Conservation (phyloP, 2,113 vertebrate species). For the Tichodroma muraria region DNA sequence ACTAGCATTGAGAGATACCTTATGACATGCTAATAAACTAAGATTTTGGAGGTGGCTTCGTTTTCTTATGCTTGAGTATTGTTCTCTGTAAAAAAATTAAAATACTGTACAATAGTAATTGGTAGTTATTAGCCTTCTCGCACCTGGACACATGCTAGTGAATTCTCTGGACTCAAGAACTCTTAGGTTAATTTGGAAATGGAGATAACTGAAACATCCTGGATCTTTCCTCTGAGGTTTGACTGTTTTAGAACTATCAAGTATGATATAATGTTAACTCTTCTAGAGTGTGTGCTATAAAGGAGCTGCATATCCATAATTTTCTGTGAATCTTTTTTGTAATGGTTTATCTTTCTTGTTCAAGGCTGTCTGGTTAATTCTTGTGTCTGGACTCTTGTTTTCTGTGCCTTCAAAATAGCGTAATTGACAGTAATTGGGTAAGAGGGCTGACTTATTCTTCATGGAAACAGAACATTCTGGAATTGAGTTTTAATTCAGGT, state of each 20-base stretch:
- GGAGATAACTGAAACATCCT: background rate
- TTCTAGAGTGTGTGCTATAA: background rate
- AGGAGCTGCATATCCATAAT: background rate
- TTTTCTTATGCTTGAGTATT: background rate
- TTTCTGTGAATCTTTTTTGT: background rate
- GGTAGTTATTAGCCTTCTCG: background rate
- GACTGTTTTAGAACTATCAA: background rate
- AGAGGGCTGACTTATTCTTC: background rate
- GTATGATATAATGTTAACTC: background rate
- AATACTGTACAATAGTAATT: background rate
- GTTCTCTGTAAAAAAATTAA: background rate
- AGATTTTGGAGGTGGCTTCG: background rate
- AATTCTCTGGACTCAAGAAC: background rate
- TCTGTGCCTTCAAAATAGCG: background rate
- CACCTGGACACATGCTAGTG: background rate
- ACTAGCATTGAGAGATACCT: background rate
- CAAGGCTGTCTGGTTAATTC: background rate
- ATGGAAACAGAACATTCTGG: background rate
- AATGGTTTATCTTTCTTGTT: background rate
- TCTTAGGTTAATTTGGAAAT: background rate
- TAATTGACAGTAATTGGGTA: background rate
- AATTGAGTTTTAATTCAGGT: background rate
- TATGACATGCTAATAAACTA: background rate
- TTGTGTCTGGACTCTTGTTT: background rate
- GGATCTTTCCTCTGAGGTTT: background rate